Conservation (phyloP, 2,113 vertebrate genomes). For the Pseudorasbora parva region DNA sequence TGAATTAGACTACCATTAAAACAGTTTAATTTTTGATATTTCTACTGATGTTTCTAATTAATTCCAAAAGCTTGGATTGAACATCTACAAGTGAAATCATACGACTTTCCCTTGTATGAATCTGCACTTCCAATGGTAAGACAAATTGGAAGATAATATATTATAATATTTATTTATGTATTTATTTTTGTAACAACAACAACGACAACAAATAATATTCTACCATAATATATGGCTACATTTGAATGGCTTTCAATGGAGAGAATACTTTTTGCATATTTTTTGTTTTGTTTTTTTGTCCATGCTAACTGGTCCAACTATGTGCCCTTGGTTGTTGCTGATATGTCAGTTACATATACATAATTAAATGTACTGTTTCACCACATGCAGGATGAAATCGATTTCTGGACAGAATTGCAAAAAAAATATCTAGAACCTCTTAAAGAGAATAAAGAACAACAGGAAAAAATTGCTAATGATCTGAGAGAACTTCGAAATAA, state of each 20-base stretch:
- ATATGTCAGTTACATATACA: not conserved
- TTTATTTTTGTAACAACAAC: no score
- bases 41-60: no score
- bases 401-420: conserved; percentile 65
- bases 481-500: conserved; percentile 70
- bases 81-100: conserved; percentile 57
- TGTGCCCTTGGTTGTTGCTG: not conserved
- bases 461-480: conserved; percentile 57
- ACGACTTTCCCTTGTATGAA: conserved; percentile 59
- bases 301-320: not conserved
- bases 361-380: no score
- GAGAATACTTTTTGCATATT: no score
- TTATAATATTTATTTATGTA: no score
- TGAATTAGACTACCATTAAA: not conserved
- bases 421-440: conserved; percentile 69
- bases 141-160: not conserved
- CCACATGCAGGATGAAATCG: conserved; percentile 61
- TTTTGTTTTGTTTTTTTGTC: not conserved
- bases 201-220: no score
- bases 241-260: no score
- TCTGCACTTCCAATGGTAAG: conserved; percentile 61
- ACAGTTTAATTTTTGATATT: not conserved
- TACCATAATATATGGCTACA: not conserved
- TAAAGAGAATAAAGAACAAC: conserved; percentile 61
- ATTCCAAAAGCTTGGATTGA: conserved; percentile 62